phyloP scores from a whole-genome alignment of 2,113 vertebrate species.

The Lasiurus cinereus region DNA sequence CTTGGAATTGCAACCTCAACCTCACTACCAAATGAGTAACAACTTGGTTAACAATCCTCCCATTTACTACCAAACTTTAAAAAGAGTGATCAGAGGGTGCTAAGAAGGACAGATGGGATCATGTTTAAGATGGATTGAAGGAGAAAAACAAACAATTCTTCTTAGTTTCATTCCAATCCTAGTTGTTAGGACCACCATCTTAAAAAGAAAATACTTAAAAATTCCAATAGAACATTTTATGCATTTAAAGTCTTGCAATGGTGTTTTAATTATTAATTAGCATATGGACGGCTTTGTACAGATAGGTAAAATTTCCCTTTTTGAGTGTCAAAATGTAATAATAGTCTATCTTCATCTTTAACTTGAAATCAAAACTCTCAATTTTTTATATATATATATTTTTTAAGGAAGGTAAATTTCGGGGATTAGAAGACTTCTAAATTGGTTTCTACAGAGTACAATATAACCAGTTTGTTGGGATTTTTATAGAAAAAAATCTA shows the following conservation, averaged over 20 bases:
- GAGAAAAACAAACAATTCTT: background rate
- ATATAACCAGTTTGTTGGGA: constrained; percentile 74
- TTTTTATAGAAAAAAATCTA: constrained; percentile 89
- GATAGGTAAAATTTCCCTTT: constrained; percentile 46
- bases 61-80: background rate
- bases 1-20: background rate
- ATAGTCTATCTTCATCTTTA: constrained; percentile 63
- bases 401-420: constrained; percentile 80
- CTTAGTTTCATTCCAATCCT: constrained; percentile 5
- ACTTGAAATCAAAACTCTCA: constrained; percentile 87
- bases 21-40: constrained; percentile 13
- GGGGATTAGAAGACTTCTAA: constrained; percentile 67
- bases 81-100: background rate
- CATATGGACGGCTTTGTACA: constrained; percentile 54
- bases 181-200: constrained; percentile 28
- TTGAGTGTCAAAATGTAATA: constrained; percentile 12
- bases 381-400: constrained; percentile 90
- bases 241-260: constrained; percentile 48
- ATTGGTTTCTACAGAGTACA: constrained; percentile 80
- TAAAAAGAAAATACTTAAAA: background rate
- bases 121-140: constrained; percentile 25
- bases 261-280: constrained; percentile 73
- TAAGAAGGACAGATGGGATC: constrained; percentile 24
- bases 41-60: background rate
- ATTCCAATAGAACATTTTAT: constrained; percentile 1